Evolutionary conservation across 1,140 invertebrate genomes (phyloP), one percentile per base, ranked within the genome.

Genomic region (Bombus pyrosoma): DNA sequence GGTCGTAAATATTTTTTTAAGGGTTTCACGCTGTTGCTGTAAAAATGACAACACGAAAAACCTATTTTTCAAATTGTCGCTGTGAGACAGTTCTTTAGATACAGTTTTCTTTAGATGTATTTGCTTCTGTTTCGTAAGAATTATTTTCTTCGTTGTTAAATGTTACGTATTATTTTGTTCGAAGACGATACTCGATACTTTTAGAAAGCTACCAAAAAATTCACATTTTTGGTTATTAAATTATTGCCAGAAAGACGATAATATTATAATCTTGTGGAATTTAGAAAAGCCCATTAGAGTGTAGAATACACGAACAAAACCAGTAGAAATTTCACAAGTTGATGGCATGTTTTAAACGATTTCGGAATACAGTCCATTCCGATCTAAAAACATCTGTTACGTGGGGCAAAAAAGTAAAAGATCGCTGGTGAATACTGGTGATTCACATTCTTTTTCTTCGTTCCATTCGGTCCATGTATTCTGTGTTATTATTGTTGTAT

Each of bases 401-500:
- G 28, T 10, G n/a, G 15, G 28, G 32, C 13, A 59, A 80, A 69
- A 43, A 32, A 9, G 3, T 15, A 3, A 28, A 34, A n/a, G 28
- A 43, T 25, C 3, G 10, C 25, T 39, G 39, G 39, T 62, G 28
- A 22, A 53, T 53, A 22, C 47, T 8, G 25, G 59, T 62, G 59
- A 62, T 34, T 68, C 32, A 5, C 22, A 69, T 76, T 71, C n/a
- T 75, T 80, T 68, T 80, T 37, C 2, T 57, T 72, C 28, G 10
- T 34, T 53, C 41, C 3, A 32, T 28, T 69, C 28, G 32, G 18
- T 64, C 15, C 81, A 69, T 83, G 81, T 83, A 77, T 57, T 69
- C 81, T 53, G n/a, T 41, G 57, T 41, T 57, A 85, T 85, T 72
- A 85, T 85, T 85, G 71, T 85, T 72, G 83, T 80, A 85, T 80